phyloP scores from a whole-genome alignment of 2,113 vertebrate genomes.

The Cebus imitator region DNA sequence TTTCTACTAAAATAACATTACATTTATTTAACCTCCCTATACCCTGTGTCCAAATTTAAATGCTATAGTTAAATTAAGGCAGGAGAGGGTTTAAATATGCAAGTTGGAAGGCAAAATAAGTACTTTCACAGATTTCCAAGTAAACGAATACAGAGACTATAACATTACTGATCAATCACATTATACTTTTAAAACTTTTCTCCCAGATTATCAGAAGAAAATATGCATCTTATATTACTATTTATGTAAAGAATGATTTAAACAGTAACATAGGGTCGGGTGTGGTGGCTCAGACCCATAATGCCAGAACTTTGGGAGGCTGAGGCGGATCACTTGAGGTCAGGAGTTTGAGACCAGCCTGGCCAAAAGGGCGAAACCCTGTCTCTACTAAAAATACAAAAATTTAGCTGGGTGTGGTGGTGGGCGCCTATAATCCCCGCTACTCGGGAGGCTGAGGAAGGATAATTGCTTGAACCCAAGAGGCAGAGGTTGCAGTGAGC shows the following conservation, averaged over 20 bases:
- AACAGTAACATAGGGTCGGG: background rate
- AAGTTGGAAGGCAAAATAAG: background rate
- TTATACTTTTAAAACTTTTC: slow-evolving; percentile 29
- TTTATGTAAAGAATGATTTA: slow-evolving; percentile 40
- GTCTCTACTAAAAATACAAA: no score
- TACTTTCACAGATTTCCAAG: background rate
- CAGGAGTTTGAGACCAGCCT: no score
- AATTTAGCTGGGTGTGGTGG: no score
- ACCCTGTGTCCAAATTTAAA: slow-evolving; percentile 37
- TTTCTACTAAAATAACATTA: slow-evolving; percentile 3
- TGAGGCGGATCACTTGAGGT: no score
- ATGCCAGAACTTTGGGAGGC: no score
- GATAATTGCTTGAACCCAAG: no score
- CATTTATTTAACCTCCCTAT: slow-evolving; percentile 14
- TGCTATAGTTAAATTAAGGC: slow-evolving; percentile 24
- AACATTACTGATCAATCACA: slow-evolving; percentile 41
- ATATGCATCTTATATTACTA: background rate
- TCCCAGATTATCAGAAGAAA: slow-evolving; percentile 23
- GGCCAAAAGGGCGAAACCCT: no score
- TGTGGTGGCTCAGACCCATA: no score
- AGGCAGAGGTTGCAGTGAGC: no score
- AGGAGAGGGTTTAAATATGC: background rate
- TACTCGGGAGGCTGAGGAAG: no score
- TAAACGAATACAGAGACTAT: background rate
- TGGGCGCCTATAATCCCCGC: no score